These are phyloP conservation scores for Chalcosyrphus nemorum DNA, from an alignment of 2,888 invertebrate species.

Conservation along the genomic window DNA sequence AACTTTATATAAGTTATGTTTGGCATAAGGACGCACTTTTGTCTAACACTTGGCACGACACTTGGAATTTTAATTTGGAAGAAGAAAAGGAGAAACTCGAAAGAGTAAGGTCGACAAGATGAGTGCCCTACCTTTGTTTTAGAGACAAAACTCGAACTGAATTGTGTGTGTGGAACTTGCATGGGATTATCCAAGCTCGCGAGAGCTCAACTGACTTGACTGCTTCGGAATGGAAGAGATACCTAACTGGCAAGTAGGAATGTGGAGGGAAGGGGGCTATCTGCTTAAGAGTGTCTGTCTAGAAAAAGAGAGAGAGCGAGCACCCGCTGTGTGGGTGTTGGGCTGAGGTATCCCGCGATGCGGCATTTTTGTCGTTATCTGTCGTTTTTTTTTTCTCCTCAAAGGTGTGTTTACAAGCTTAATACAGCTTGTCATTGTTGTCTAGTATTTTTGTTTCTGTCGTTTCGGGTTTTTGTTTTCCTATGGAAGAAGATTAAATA, in stretches of 20 bases:
- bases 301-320: background rate
- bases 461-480: background rate
- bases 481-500: conserved; percentile 11
- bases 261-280: background rate
- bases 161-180: conserved; percentile 53
- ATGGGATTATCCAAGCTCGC: conserved; percentile 29
- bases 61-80: background rate
- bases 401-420: conserved; percentile 40
- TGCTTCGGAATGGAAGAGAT: conserved; percentile 15
- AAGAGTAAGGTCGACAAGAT: background rate
- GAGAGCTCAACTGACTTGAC: conserved; percentile 34
- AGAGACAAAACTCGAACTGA: conserved; percentile 62
- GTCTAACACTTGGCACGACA: background rate
- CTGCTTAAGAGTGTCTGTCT: background rate
- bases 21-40: conserved; percentile 76
- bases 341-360: background rate
- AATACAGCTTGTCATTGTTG: conserved; percentile 31
- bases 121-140: conserved; percentile 59
- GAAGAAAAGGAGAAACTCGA: background rate
- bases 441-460: background rate
- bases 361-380: conserved; percentile 4
- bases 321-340: background rate
- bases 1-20: conserved; percentile 75
- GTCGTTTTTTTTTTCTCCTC: background rate
- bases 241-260: background rate